These are phyloP conservation scores for Rhabdomys dilectus DNA, from an alignment of 2,113 vertebrate species.

Conservation along the genomic window DNA sequence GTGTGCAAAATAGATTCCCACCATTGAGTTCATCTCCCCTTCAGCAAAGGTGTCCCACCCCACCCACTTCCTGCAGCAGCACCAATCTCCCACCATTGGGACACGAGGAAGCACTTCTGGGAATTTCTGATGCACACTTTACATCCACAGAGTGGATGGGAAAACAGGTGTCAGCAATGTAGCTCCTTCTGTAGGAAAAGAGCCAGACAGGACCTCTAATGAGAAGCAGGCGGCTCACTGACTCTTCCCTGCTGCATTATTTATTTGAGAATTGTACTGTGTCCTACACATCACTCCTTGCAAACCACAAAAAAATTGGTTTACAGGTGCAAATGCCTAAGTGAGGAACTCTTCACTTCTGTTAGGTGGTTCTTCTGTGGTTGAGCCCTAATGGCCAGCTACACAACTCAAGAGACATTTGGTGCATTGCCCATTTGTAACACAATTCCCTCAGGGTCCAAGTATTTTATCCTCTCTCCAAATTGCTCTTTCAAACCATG, in stretches of 20 bases:
- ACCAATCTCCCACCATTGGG: not conserved
- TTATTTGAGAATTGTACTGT: slow-evolving; percentile 11
- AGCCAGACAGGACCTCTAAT: slow-evolving; percentile 73
- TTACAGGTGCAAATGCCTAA: slow-evolving; percentile 28
- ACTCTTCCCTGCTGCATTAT: not conserved
- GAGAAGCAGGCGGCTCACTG: slow-evolving; percentile 70
- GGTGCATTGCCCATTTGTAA: slow-evolving; percentile 50
- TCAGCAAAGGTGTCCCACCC: not conserved
- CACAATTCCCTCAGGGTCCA: slow-evolving; percentile 10
- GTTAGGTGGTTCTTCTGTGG: slow-evolving; percentile 41
- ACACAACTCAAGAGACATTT: slow-evolving; percentile 23
- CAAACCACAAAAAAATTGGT: slow-evolving; percentile 27
- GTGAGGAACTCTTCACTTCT: slow-evolving; percentile 46
- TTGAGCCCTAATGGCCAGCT: not conserved
- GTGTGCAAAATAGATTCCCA: not conserved
- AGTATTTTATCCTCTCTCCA: slow-evolving; percentile 52
- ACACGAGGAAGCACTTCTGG: slow-evolving; percentile 78
- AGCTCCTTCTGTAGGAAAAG: slow-evolving; percentile 73
- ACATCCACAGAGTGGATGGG: slow-evolving; percentile 62
- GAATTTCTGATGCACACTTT: slow-evolving; percentile 68
- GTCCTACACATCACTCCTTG: slow-evolving; percentile 4
- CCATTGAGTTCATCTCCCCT: not conserved
- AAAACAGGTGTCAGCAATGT: slow-evolving; percentile 82
- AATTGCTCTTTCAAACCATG: slow-evolving; percentile 61
- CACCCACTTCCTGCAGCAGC: not conserved